A percentile compares a stretch with the other conserved stretches of the same genome.
These are phyloP conservation scores for Tapirus terrestris DNA, from an alignment of 2,113 vertebrate genomes.

Conservation along the genomic window DNA sequence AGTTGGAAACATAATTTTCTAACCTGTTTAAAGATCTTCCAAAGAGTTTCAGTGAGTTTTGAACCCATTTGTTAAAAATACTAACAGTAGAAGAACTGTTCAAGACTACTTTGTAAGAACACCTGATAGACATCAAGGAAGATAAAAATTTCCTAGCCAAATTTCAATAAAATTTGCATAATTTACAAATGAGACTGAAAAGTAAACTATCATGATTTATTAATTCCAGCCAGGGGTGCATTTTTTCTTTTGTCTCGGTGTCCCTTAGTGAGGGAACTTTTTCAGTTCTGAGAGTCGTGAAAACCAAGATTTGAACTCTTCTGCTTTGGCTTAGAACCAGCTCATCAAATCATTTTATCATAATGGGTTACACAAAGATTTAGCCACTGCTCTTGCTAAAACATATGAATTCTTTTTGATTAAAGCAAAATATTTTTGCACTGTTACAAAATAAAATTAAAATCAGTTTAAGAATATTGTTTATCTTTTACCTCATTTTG, in stretches of 20 bases:
- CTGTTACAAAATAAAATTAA: background rate
- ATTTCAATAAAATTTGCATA: constrained; percentile 53
- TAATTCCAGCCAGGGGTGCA: background rate
- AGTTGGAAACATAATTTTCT: constrained; percentile 49
- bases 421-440: background rate
- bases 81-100: background rate
- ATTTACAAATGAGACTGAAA: constrained; percentile 46
- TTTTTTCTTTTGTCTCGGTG: background rate
- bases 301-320: background rate
- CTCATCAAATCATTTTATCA: background rate
- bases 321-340: background rate
- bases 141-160: constrained; percentile 13
- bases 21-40: constrained; percentile 38
- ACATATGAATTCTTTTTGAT: background rate
- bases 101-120: background rate
- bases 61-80: constrained; percentile 41
- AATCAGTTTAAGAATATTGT: background rate
- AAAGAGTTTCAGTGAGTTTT: constrained; percentile 15
- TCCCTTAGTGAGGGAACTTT: background rate
- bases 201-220: constrained; percentile 7
- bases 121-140: background rate
- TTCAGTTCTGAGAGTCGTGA: background rate
- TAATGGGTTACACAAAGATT: background rate
- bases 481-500: constrained; percentile 7
- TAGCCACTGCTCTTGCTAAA: background rate